Evolutionary conservation across 2,797 vertebrate species (phyloP).

Genomic region (Pygocentrus nattereri): DNA sequence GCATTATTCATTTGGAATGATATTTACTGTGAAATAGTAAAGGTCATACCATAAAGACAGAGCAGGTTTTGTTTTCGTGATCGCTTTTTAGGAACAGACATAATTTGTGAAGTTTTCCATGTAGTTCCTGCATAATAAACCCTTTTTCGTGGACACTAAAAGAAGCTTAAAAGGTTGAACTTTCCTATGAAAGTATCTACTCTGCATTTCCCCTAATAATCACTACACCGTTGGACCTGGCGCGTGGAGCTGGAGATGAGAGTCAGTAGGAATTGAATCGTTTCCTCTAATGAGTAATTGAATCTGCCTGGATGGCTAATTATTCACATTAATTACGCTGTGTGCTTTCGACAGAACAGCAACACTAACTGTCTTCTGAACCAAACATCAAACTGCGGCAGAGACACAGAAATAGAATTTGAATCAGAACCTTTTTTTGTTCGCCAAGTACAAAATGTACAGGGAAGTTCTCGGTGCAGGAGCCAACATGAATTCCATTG

Average conservation of each 20-base stretch:
- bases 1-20: too few species aligned
- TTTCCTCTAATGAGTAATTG: constrained; percentile 53
- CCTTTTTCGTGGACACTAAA: too few species aligned
- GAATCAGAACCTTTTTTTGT: too few species aligned
- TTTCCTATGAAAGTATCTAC: background rate
- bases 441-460: background rate
- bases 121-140: background rate
- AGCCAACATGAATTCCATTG: too few species aligned
- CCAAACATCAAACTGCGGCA: constrained; percentile 1
- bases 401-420: background rate
- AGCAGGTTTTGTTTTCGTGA: too few species aligned
- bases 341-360: constrained; percentile 30
- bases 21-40: too few species aligned
- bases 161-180: too few species aligned
- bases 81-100: too few species aligned
- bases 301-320: constrained; percentile 47
- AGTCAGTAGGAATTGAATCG: constrained; percentile 36
- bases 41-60: too few species aligned
- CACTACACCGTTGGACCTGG: constrained; percentile 22
- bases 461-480: background rate
- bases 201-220: constrained; percentile 31
- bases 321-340: constrained; percentile 45
- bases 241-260: constrained; percentile 7
- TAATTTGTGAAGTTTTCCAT: too few species aligned
- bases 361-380: constrained; percentile 19